Percentiles rank a stretch among this genome's conserved stretches.
These are phyloP conservation scores for Chelonia mydas DNA, from an alignment of 2,797 vertebrate species.

Conservation along the genomic window DNA sequence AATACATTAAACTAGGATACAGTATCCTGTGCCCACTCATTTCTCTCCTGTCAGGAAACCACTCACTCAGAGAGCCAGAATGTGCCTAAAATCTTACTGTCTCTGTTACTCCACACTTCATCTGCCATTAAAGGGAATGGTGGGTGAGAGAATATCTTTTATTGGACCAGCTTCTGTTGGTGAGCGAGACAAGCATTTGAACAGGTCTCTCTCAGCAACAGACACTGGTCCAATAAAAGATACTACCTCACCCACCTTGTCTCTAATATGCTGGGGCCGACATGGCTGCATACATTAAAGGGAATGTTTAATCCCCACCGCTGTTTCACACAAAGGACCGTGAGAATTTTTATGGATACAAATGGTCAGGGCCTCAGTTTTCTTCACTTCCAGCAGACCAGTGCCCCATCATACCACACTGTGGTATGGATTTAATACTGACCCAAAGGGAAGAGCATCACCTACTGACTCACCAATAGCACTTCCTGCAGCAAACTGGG, in stretches of 20 bases:
- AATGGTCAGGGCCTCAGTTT: not conserved
- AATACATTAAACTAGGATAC: not conserved
- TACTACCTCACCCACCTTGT: not conserved
- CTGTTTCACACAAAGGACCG: not conserved
- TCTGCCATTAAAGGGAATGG: not conserved
- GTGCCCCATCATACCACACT: not conserved
- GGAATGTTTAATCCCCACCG: not conserved
- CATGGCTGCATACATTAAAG: not conserved
- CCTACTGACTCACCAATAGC: not conserved
- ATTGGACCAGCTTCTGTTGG: not conserved
- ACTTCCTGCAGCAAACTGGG: not conserved
- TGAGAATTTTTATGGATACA: not conserved
- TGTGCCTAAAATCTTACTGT: constrained; percentile 1
- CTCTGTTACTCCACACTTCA: not conserved
- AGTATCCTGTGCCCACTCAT: not conserved
- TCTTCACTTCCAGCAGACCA: not conserved
- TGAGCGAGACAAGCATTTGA: not conserved
- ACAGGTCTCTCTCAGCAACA: not conserved
- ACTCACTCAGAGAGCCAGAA: not conserved
- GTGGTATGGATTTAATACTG: not conserved
- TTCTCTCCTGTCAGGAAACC: not conserved
- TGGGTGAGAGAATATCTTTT: not conserved
- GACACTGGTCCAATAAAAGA: not conserved
- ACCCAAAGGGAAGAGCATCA: not conserved
- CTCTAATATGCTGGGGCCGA: not conserved